Percentiles rank a stretch among this genome's conserved stretches.
Evolutionary conservation across 2,888 invertebrate genomes (phyloP).

Genomic region (Lobophora halterata): DNA sequence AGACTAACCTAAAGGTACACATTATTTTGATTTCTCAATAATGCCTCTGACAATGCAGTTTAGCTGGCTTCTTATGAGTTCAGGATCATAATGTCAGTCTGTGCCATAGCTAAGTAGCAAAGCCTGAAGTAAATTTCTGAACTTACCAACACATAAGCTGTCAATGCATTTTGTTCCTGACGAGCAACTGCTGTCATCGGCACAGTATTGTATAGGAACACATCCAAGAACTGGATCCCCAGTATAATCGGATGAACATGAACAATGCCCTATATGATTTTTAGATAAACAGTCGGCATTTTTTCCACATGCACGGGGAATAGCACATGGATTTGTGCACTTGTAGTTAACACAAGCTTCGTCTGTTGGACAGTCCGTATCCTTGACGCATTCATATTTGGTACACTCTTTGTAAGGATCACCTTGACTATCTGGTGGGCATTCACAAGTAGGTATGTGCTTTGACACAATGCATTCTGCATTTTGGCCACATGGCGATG

Average conservation of each 20-base stretch:
- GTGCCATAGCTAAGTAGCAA: no score
- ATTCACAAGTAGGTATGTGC: conserved; percentile 87
- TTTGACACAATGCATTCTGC: conserved; percentile 86
- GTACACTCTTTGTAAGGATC: conserved; percentile 87
- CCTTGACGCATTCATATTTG: conserved; percentile 88
- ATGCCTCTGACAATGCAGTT: no score
- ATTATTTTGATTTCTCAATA: no score
- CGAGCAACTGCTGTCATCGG: conserved; percentile 89
- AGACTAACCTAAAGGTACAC: no score
- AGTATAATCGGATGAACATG: conserved; percentile 91
- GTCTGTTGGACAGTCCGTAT: conserved; percentile 85
- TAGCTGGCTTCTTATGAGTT: no score
- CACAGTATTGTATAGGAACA: conserved; percentile 90
- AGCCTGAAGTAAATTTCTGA: no score
- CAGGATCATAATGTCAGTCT: no score
- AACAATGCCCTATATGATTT: conserved; percentile 90
- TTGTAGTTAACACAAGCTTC: conserved; percentile 89
- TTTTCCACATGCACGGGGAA: conserved; percentile 91
- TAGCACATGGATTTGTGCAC: conserved; percentile 90
- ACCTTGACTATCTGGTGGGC: conserved; percentile 87
- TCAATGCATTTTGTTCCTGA: conserved; percentile 91
- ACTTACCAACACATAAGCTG: conserved; percentile 88
- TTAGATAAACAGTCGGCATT: conserved; percentile 87
- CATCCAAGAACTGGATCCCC: conserved; percentile 94
- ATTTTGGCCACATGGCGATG: conserved; percentile 85